Evolutionary conservation across 2,113 vertebrate species (phyloP), one percentile per base, ranked within the genome.

Genomic region (Fukomys damarensis): DNA sequence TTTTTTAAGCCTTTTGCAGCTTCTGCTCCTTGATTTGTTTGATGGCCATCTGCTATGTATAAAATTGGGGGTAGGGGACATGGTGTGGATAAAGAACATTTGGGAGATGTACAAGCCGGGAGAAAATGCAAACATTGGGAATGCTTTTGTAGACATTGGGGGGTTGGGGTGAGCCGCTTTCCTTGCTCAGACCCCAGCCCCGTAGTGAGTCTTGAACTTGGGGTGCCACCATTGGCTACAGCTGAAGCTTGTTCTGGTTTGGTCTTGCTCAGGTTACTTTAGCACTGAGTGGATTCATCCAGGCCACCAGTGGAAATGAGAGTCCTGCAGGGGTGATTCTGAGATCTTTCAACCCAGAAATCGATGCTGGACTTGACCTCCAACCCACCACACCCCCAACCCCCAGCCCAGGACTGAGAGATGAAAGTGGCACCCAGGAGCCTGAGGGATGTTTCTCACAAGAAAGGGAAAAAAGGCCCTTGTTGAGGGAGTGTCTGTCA

Each of bases 1-100:
- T n/a, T n/a, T 79, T 97, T 98, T 93, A 97, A 97, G 97, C 91
- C 91, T 96, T 97, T 98, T 98, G 98, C 97, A 98, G 97, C 98
- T 98, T 98, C 98, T 98, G 98, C 98, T 99, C 98, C 98, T 99
- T 98, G 98, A 98, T 98, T 98, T 98, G 98, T 99, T 98, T 99
- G 98, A 98, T 98, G 96, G 91, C 99, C 99, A 99, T 99, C 99
- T 99, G 99, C 99, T 99, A 98, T 70, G 93, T 98, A 99, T 99
- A 99, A 99, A 98, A 99, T 98, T 91, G 97, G 96, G 96, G 97
- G 96, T n/a, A 90, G 52, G 81, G 85, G 93, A 54, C 77, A 65
- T 14, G 30, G 74, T 86, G 59, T 93, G 95, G 82, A 97, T 54
- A 88, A 81, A 95, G 98, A 97, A 98, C 97, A 98, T 98, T 98